These are phyloP conservation scores for Agapornis roseicollis DNA, from an alignment of 2,113 vertebrate species.

Conservation along the genomic window DNA sequence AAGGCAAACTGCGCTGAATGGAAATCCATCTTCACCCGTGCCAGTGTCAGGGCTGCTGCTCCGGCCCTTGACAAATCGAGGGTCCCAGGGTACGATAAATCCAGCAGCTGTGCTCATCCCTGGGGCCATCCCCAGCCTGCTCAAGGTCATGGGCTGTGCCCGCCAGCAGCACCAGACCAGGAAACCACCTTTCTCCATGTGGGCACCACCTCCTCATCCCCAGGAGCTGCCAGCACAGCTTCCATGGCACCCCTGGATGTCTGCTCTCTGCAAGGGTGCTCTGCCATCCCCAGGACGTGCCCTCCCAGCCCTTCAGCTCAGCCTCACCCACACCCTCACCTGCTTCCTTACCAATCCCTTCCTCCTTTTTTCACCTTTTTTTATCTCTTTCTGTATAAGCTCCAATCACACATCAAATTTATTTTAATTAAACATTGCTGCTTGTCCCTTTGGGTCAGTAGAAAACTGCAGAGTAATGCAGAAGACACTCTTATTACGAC, in stretches of 20 bases:
- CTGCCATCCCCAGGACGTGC: fast-evolving
- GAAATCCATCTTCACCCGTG: conserved; percentile 93
- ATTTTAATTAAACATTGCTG: conserved; percentile 47
- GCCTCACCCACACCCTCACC: background rate
- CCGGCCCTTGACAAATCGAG: conserved; percentile 91
- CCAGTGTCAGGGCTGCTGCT: conserved; percentile 83
- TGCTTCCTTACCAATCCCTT: background rate
- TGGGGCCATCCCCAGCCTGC: background rate
- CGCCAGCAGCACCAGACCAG: fast-evolving
- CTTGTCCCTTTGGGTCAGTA: conserved; percentile 59
- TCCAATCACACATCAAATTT: background rate
- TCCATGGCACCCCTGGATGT: background rate
- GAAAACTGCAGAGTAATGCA: conserved; percentile 63
- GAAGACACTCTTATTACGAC: conserved; percentile 63
- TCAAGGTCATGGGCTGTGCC: conserved; percentile 10
- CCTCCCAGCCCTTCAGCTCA: background rate
- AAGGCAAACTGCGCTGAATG: conserved; percentile 87
- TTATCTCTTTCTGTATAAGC: background rate
- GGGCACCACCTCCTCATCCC: background rate
- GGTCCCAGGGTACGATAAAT: conserved; percentile 90
- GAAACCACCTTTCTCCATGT: background rate
- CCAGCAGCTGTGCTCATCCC: conserved; percentile 74
- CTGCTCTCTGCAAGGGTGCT: background rate
- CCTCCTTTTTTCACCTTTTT: background rate
- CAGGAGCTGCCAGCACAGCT: background rate